Evolutionary conservation across 2,113 vertebrate genomes (phyloP).

Genomic region (Rana temporaria): DNA sequence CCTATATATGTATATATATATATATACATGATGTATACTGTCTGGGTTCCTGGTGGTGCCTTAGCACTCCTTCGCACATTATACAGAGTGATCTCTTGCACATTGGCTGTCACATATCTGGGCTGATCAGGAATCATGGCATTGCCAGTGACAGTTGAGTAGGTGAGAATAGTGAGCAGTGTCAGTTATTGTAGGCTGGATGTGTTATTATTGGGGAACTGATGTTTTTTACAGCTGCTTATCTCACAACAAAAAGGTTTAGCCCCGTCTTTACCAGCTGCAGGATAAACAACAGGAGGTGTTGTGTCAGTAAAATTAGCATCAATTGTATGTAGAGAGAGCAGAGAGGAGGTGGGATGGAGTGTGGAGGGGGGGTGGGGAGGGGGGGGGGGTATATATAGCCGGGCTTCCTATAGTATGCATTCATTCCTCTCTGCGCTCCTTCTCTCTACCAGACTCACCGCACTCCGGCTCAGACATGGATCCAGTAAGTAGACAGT

Average conservation of each 20-base stretch:
- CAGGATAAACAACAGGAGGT: slow-evolving; percentile 49
- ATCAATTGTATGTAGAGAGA: slow-evolving; percentile 29
- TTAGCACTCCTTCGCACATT: no score
- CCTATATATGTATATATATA: no score
- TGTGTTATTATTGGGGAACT: neutral
- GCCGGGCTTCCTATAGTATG: neutral
- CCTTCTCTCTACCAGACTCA: neutral
- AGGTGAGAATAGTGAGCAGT: neutral
- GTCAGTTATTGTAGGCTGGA: neutral
- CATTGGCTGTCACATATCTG: no score
- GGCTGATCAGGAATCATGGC: no score
- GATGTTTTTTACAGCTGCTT: slow-evolving; percentile 53
- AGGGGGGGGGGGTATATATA: slow-evolving; percentile 23
- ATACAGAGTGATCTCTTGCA: no score
- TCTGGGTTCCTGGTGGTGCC: no score
- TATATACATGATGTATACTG: no score
- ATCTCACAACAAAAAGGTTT: slow-evolving; percentile 17
- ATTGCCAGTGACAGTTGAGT: no score
- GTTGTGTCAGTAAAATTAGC: slow-evolving; percentile 32
- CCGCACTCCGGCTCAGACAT: neutral
- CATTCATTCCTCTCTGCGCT: neutral
- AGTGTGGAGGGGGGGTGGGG: slow-evolving; percentile 23
- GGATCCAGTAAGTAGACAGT: neutral
- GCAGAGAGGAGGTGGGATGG: slow-evolving; percentile 1
- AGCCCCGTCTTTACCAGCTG: slow-evolving; percentile 21